Evolutionary conservation across 2,888 invertebrate species (phyloP).

Genomic region (Gymnosoma rotundatum): DNA sequence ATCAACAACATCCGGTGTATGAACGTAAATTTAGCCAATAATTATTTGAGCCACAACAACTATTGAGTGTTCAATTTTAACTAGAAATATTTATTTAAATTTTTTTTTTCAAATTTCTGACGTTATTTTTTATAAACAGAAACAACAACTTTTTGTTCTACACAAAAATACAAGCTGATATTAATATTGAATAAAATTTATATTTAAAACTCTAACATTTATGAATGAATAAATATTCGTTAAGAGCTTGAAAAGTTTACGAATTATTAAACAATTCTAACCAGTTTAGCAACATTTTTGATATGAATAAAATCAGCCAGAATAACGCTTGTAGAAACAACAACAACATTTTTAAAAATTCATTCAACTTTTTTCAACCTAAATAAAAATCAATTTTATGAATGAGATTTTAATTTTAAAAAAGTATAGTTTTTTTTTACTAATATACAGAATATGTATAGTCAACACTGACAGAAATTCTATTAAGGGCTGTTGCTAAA

Average conservation of each 20-base stretch:
- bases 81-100: slow-evolving; percentile 1
- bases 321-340: slow-evolving; percentile 20
- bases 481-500: too few relatives aligned
- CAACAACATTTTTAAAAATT: slow-evolving; percentile 44
- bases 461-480: slow-evolving; percentile 27
- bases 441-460: background rate
- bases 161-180: slow-evolving; percentile 9
- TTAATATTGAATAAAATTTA: slow-evolving; percentile 42
- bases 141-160: slow-evolving; percentile 55
- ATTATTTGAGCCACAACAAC: slow-evolving; percentile 21
- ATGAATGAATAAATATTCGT: slow-evolving; percentile 54
- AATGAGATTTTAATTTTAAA: slow-evolving; percentile 34
- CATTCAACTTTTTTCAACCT: slow-evolving; percentile 53
- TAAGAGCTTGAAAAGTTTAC: slow-evolving; percentile 1
- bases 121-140: background rate
- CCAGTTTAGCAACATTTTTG: slow-evolving; percentile 61
- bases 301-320: slow-evolving; percentile 6
- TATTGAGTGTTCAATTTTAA: slow-evolving; percentile 42
- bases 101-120: slow-evolving; percentile 13
- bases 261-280: slow-evolving; percentile 41
- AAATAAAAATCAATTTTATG: slow-evolving; percentile 52
- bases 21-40: slow-evolving; percentile 33
- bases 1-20: slow-evolving; percentile 69
- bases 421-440: background rate
- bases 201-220: slow-evolving; percentile 51